Base-by-base conservation (phyloP, 1,140 invertebrate species). In the Venustaconcha ellipsiformis region DNA sequence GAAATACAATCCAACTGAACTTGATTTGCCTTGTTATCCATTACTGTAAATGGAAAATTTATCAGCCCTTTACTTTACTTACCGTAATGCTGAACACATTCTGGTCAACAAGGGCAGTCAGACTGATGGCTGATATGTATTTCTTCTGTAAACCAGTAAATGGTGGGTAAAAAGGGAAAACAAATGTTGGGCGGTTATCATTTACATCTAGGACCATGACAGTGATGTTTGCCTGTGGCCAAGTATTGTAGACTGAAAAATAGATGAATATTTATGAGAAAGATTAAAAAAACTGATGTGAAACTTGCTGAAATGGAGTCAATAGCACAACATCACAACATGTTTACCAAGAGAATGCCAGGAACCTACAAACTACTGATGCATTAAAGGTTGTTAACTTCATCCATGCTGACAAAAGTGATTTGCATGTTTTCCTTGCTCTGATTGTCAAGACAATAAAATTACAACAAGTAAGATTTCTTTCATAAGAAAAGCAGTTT, bases 161-260 rank as follows among this genome's bases (percentile, higher is more conserved):
- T 18, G 57, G 57, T 60, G 75, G 75, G 57, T 77, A 77, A 23
- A 30, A 1, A 2, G 75, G 75, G 14, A 77, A 72, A 14, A 67
- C 23, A 70, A 70, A 77, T 0, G 59, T 59, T 26, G 75, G 75
- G 20, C 37, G 57, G 63, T 72, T 68, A 55, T 77, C 75, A 72
- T 77, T 77, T 11, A 68, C n/a, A 57, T 77, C 75, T 2, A 72
- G 60, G 0, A 77, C 75, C 18, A 68, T 60, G 14, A 77, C 57
- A n/a, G 23, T 23, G 3, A 77, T 59, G 2, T n/a, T 48, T n/a
- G 75, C 70, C 17, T 57, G 18, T n/a, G 23, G 57, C 75, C 75
- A 77, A 15, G 75, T 18, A 30, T 77, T 77, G 69, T 72, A 77
- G 14, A 77, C 67, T 12, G 15, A 23, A n/a, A 62, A 23, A 23